Base-by-base conservation (phyloP, 2,888 invertebrate species). In the Smittia aterrima region DNA sequence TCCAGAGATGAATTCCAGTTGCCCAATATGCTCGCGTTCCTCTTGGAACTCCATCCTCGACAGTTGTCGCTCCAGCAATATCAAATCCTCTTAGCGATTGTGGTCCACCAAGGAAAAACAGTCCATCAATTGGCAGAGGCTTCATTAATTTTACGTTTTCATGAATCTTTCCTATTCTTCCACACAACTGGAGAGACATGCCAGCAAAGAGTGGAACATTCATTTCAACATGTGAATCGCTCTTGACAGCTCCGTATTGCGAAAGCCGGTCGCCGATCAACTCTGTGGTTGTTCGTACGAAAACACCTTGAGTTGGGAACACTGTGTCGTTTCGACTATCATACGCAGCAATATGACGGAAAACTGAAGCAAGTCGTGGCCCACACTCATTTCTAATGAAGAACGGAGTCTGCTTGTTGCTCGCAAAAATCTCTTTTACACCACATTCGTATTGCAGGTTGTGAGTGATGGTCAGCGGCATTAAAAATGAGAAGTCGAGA, bases 361-460 rank as follows among this genome's bases (percentile, higher is more conserved):
- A 78, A 1, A 95, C 86, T 0, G 96, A 96, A 82, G 97, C 97
- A 79, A 98, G 85, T 75, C 91, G 91, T 47, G 95, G 93, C 0
- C 98, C 97, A 83, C 82, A 80, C 47, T 82, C 92, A 83, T 98
- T 95, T 1, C 70, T 85, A 20, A 98, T 91, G 73, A 88, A 87
- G 84, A 98, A 96, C 53, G 94, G 88, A 2, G 91, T 88, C 62
- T 87, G 86, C 77, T 91, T 90, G 77, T 88, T 89, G 11, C 93
- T 83, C 11, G 92, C 86, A 7, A 89, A 86, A 3, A 95, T 85
- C 77, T 96, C 92, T 76, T 97, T 87, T 81, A 95, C 91, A 1
- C 90, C 85, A 0, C 90, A 93, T 83, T 96, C 96, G 88, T 94
- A 96, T 79, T 94, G 92, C 73, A 98, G 79, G 78, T 89, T 92